Evolutionary conservation across 2,888 invertebrate species (phyloP).

Genomic region (Heteropelma amictum): DNA sequence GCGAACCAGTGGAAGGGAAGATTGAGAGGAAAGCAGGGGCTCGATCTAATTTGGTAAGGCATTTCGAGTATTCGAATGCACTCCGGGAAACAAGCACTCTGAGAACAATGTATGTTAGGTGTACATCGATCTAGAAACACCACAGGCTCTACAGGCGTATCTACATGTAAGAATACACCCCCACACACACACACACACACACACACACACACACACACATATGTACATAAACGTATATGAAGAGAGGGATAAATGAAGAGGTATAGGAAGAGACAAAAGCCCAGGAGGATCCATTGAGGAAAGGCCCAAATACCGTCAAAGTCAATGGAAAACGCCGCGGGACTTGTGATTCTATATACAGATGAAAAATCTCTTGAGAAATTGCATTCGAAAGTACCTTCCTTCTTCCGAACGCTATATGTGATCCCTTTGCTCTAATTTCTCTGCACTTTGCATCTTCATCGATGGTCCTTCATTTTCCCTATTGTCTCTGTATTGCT

Average conservation of each 20-base stretch:
- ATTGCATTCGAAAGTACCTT: slow-evolving; percentile 32
- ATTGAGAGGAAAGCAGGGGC: slow-evolving; percentile 10
- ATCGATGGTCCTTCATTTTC: slow-evolving; percentile 11
- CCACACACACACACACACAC: too few relatives aligned
- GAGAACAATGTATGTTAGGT: slow-evolving; percentile 7
- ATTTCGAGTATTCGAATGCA: slow-evolving; percentile 41
- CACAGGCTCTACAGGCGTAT: too few relatives aligned
- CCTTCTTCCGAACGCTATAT: background rate
- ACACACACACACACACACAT: too few relatives aligned
- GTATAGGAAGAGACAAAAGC: background rate
- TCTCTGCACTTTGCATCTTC: slow-evolving; percentile 3
- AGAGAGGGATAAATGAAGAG: background rate
- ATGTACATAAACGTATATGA: background rate
- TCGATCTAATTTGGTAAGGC: slow-evolving; percentile 50
- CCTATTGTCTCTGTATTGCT: background rate
- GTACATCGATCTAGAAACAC: background rate
- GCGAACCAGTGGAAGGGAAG: background rate
- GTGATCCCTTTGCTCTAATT: slow-evolving; percentile 29
- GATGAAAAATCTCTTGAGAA: slow-evolving; percentile 34
- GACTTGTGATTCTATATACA: slow-evolving; percentile 18
- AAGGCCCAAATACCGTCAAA: slow-evolving; percentile 37
- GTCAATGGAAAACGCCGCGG: slow-evolving; percentile 40
- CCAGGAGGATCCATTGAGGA: slow-evolving; percentile 33
- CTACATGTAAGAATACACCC: too few relatives aligned
- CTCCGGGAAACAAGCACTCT: slow-evolving; percentile 34